A percentile compares a stretch with the other conserved stretches of the same genome.
Conservation (phyloP, 2,113 vertebrate genomes). For the Datnioides undecimradiatus region DNA sequence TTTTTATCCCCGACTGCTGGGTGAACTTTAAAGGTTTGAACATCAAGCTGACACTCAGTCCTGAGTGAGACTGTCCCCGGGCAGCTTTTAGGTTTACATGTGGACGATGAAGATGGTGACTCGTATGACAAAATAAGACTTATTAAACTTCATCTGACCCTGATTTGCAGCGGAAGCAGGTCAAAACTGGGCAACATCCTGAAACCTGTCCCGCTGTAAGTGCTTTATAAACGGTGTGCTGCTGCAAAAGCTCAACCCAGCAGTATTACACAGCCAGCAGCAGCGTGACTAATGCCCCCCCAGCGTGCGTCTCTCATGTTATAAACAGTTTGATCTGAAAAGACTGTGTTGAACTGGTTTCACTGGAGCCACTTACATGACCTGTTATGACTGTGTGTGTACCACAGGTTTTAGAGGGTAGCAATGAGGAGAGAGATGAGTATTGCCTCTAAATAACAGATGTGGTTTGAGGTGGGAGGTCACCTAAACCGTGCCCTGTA, state of each 20-base stretch:
- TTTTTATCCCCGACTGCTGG: not conserved
- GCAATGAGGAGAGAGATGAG: constrained; percentile 25
- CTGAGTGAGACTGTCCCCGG: not conserved
- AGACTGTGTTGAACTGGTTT: constrained; percentile 32
- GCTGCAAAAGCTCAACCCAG: not conserved
- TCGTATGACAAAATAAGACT: not conserved
- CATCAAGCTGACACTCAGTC: not conserved
- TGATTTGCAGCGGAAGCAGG: not conserved
- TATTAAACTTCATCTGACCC: not conserved
- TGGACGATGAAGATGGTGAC: not conserved
- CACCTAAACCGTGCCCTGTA: constrained; percentile 44
- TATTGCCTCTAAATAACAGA: constrained; percentile 49
- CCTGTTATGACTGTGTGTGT: constrained; percentile 29
- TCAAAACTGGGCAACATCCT: not conserved
- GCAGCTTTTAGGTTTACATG: not conserved
- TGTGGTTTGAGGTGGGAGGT: constrained; percentile 51
- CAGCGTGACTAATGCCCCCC: not conserved
- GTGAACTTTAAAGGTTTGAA: too few relatives aligned
- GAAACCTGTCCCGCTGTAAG: not conserved
- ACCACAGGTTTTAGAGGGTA: constrained; percentile 29
- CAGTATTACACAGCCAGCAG: not conserved
- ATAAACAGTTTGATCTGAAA: constrained; percentile 22
- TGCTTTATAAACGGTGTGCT: not conserved
- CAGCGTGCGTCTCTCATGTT: not conserved
- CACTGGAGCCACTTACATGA: constrained; percentile 35